Evolutionary conservation across 2,797 vertebrate species (phyloP), one percentile per base, ranked within the genome.

Genomic region (Gila robusta): DNA sequence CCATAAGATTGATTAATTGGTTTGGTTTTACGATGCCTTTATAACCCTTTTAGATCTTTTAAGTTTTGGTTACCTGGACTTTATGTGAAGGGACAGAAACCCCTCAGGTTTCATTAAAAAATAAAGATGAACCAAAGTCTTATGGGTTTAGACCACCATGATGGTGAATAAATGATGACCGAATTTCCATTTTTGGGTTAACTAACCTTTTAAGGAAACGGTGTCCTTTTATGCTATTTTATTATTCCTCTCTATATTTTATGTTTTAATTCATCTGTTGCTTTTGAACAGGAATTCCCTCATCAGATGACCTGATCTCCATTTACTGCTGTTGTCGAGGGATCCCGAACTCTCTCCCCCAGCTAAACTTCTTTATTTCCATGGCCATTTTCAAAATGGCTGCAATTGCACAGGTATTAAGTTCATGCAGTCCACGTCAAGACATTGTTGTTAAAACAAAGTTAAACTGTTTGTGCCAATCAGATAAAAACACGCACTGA

Each of bases 311-410:
- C 66, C 88, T 99, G 83, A 88, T 95, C 86, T 96, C 94, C 62
- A 90, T 96, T 90, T 99, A 99, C 91, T 96, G 95, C 86, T 94
- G 11, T 28, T 96, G 94, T 87, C 93, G 95, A 19, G 90, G 89
- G 82, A 94, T 96, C 86, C 90, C 91, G 21, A 74, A 91, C 59
- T 0, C 90, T 91, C 82, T 97, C 78, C 90, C 96, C 12, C 90
- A 95, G 78, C 90, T 97, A 72, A 97, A 97, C 91, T 98, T 98
- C 91, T 98, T 97, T 87, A 87, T 97, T 89, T 96, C 96, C n/a
- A 91, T 99, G 84, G 96, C 97, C 0, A 90, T 91, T 86, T 99
- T 99, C 92, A 99, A 99, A 91, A 84, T 97, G 86, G 97, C 98
- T 89, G 95, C 95, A 85, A 98, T 99, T 90, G 79, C 94, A 8